Base-by-base conservation (phyloP, 2,113 vertebrate genomes). In the Melanostigma gelatinosum region DNA sequence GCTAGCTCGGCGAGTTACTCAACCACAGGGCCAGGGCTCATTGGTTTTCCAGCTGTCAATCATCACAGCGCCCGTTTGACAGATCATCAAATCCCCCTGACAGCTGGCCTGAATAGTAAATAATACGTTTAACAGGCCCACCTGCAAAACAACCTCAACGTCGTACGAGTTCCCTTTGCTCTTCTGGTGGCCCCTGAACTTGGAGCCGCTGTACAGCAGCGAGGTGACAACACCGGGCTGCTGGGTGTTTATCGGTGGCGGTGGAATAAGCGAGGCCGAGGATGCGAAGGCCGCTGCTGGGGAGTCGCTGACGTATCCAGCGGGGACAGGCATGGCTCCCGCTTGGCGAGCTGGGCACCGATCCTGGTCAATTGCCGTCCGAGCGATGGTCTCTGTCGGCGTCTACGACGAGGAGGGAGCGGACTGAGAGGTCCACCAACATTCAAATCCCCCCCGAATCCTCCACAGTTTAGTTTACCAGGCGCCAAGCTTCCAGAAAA, bases 151-250 rank as follows among this genome's bases (percentile, higher is more conserved):
- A 79, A 99, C 98, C 90, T 99, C 98, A 84, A 99, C 98, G 92
- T 99, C 97, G 91, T 99, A 99, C 0, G 98, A 98, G 92, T 98
- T 99, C 79, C 98, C 98, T 92, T 99, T 98, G 95, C 97, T 98
- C 92, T 98, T 98, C 94, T 99, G 98, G 93, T 98, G 96, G 52
- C 98, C 98, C 86, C 97, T 96, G 93, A 99, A 99, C 94, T 96
- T 97, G 81, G 98, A 98, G 79, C 98, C 97, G 93, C 98, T 99
- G 94, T 98, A 99, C 62, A 99, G 95, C 79, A 99, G 95, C 84
- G 97, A 98, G 48, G 97, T 97, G 92, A 96, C 96, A 85, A 98
- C 97, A 29, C 97, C 97, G 78, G 97, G 98, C 93, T 99, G 98
- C 87, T 95, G 96, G 57, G 97, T 98, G 96, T 99, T 98, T 94